phyloP scores from a whole-genome alignment of 2,888 invertebrate genomes.

The Alloplasta piceator region DNA sequence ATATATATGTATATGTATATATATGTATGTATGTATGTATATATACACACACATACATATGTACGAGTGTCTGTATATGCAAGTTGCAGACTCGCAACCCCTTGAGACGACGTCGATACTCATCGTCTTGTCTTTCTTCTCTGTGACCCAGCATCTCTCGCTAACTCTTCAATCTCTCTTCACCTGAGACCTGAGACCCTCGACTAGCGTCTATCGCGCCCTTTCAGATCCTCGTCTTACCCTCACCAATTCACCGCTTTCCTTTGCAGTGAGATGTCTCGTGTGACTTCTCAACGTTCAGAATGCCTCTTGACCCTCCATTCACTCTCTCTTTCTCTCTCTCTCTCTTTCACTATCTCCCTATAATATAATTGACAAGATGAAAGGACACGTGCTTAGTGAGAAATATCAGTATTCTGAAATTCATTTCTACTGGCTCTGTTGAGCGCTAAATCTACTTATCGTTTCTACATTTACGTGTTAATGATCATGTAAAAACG shows the following conservation, averaged over 20 bases:
- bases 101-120: conserved; percentile 72
- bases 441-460: too few relatives aligned
- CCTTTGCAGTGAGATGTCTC: conserved; percentile 25
- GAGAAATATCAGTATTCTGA: too few relatives aligned
- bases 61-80: too few relatives aligned
- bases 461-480: too few relatives aligned
- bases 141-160: conserved; percentile 31
- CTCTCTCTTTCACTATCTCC: too few relatives aligned
- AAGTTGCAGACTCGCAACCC: conserved; percentile 56
- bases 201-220: conserved; percentile 30
- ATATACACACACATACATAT: conserved; percentile 3
- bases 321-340: background rate
- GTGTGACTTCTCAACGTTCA: conserved; percentile 40
- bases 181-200: conserved; percentile 52
- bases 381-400: too few relatives aligned
- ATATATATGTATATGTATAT: conserved; percentile 3
- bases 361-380: too few relatives aligned
- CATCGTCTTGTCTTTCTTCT: conserved; percentile 49
- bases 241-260: conserved; percentile 2
- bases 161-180: conserved; percentile 56
- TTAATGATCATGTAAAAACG: too few relatives aligned
- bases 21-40: conserved; percentile 24
- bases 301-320: conserved; percentile 1
- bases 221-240: conserved; percentile 21
- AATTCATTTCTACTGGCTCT: too few relatives aligned